phyloP scores from a whole-genome alignment of 2,797 vertebrate genomes.

The Sitta carolinensis region DNA sequence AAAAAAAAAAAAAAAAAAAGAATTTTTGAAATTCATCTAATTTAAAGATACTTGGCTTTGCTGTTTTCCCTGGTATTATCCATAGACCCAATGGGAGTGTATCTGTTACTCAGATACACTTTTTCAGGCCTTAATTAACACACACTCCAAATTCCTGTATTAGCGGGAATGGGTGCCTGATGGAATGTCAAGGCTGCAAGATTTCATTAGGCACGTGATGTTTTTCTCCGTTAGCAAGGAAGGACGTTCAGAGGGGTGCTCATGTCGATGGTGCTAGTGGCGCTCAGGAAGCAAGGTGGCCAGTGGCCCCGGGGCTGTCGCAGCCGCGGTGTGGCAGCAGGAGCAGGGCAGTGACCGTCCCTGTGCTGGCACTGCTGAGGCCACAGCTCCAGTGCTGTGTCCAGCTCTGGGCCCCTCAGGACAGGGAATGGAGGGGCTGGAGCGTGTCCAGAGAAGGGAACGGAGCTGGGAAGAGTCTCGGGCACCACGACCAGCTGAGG shows the following conservation, averaged over 20 bases:
- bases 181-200: fast-evolving
- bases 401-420: fast-evolving
- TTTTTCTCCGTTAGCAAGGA: neutral
- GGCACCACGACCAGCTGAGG: fast-evolving
- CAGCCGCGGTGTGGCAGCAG: neutral
- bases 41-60: neutral
- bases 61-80: neutral
- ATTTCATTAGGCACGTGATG: fast-evolving
- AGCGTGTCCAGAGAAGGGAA: fast-evolving
- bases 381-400: fast-evolving
- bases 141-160: no score
- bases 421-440: fast-evolving
- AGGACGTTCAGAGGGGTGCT: fast-evolving
- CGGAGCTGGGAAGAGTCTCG: fast-evolving
- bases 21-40: neutral
- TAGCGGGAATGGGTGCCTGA: neutral
- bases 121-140: neutral
- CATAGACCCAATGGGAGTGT: fast-evolving
- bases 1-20: no score
- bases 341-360: neutral
- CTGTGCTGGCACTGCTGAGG: neutral
- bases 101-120: no score
- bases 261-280: fast-evolving
- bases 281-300: fast-evolving
- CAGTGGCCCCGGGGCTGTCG: neutral